Conservation (phyloP, 2,797 vertebrate genomes). For the Diglossa cyanea region DNA sequence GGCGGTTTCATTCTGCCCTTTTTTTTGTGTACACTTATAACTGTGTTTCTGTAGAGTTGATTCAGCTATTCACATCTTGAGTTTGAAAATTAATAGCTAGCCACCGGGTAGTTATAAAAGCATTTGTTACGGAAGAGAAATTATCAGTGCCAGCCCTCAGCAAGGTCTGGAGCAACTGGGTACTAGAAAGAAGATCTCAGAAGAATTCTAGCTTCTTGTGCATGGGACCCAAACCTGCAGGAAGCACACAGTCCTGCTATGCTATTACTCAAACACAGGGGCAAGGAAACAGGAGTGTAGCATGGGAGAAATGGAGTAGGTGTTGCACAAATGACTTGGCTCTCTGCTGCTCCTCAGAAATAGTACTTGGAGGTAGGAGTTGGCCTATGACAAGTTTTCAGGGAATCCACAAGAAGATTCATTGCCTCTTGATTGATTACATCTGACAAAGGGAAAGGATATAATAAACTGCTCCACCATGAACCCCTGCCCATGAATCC, state of each 20-base stretch:
- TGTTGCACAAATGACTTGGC: neutral
- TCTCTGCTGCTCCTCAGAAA: neutral
- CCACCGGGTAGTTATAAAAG: neutral
- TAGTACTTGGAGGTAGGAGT: neutral
- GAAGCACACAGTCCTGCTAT: neutral
- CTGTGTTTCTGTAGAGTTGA: neutral
- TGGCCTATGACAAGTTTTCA: neutral
- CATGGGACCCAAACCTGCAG: neutral
- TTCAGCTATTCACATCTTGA: neutral
- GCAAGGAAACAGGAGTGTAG: neutral
- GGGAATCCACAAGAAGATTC: neutral
- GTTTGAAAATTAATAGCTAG: conserved; percentile 2
- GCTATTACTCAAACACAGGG: neutral
- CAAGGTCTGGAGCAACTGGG: neutral
- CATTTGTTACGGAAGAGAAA: neutral
- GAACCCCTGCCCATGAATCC: neutral
- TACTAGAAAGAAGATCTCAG: neutral
- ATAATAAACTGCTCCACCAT: neutral
- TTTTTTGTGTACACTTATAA: neutral
- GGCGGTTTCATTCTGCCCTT: neutral
- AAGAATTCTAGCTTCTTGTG: neutral
- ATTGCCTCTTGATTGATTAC: neutral
- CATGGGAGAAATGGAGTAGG: neutral
- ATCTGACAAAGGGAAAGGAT: neutral
- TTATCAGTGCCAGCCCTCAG: neutral